Evolutionary conservation across 2,797 vertebrate species (phyloP), one percentile per base, ranked within the genome.

Genomic region (Toxotes lorentzi): DNA sequence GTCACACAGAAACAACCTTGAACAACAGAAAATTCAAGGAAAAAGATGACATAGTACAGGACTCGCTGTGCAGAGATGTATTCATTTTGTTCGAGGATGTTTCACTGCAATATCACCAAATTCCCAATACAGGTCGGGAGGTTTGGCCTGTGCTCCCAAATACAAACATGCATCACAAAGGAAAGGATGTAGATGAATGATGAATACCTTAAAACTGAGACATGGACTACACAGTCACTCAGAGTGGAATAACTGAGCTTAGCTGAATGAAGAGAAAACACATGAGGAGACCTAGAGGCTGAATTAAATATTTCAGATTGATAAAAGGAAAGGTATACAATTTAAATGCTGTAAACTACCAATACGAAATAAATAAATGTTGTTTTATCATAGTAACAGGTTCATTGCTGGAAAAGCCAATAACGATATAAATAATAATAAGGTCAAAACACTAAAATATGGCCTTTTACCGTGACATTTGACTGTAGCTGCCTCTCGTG

Each of bases 401-500:
- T 89, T 83, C 70, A 87, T 73, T 88, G 71, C 67, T 64, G 48
- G 9, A 56, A 87, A 88, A 85, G 74, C 56, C 73, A 76, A 82
- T 83, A 84, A 86, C 50, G 50, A 13, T 58, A 74, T n/a, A n/a
- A n/a, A n/a, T n/a, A n/a, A n/a, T n/a, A n/a, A n/a, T n/a, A 90
- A 91, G 90, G 89, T 90, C 85, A 91, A 69, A 80, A 79, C 67
- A 65, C 45, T 90, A 82, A 89, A 87, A 88, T 38, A 48, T 90
- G 84, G 38, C 83, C 91, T 92, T 91, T 92, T 48, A 81, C 76
- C 66, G 47, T 87, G 84, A 23, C 82, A 89, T 92, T 90, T 89
- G 81, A 86, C 79, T 84, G 40, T 70, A 86, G 66, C 76, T 86
- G 80, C 62, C 70, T 80, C 57, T 68, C 60, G 32, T 32, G 62